Base-by-base conservation (phyloP, 30 jellyfish, hydroid and myxozoan species). In the Aurelia coerulea region DNA sequence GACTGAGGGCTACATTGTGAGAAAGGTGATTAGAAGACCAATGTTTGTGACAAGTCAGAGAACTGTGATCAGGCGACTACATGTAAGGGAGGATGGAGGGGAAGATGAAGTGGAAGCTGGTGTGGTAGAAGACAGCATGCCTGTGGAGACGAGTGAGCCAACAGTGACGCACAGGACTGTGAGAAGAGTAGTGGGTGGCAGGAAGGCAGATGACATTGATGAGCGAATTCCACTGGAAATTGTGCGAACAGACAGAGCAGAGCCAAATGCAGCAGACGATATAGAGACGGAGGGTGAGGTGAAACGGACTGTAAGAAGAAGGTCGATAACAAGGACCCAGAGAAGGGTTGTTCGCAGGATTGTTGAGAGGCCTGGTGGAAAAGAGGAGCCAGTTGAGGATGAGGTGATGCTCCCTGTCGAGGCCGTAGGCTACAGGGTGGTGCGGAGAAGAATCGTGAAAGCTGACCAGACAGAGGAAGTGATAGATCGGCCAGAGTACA, bases 31-130 rank as follows among this genome's bases (percentile, higher is more conserved):
- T 14, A 74, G 94, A 58, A 81, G 91, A 76, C 94, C 97, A 9
- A 50, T 90, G 76, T 71, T 72, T 86, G 80, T 90, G 76, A 90
- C 97, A 12, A 81, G 90, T 67, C 83, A 90, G 85, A 90, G 88
- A 56, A 90, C 94, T 35, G 91, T 83, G n/a, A 58, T 81, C 65
- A 70, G 94, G 65, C 65, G 52, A 53, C 69, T 80, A 0, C 79
- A 46, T 10, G 56, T 33, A 11, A 65, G 73, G 41, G 81, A 80
- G 10, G 90, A 80, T 64, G 90, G 90, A 62, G 78, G 58, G 58
- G 91, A 81, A 68, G 63, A 54, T 11, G 91, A 67, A 49, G 70
- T 10, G 18, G 84, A 81, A 81, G 88, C 65, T 49, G 76, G 34
- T 56, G 88, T 76, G 10, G 92, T 76, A 42, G 97, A 83, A 72